phyloP scores from a whole-genome alignment of 1,140 invertebrate genomes.

The Pseudoatta argentina region DNA sequence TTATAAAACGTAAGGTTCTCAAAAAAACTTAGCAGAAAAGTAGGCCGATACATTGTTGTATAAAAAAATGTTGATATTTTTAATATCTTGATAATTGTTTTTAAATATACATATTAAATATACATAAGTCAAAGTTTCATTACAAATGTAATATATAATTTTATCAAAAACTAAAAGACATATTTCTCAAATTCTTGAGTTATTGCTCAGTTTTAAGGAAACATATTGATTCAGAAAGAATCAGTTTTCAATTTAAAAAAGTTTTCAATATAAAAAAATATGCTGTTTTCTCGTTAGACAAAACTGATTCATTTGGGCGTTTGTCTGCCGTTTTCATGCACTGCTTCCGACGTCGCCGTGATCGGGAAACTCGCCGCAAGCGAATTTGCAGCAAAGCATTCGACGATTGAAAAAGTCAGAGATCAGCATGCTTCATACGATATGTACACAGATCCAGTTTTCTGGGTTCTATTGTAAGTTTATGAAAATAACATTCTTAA shows the following conservation, averaged over 20 bases:
- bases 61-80: not conserved
- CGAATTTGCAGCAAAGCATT: constrained; percentile 77
- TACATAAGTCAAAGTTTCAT: not conserved
- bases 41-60: too few species aligned
- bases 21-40: not conserved
- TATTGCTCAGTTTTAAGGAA: not conserved
- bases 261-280: not conserved
- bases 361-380: constrained; percentile 87
- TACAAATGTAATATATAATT: not conserved
- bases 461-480: constrained; percentile 91
- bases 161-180: not conserved
- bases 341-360: constrained; percentile 87
- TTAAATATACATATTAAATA: not conserved
- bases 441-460: constrained; percentile 90
- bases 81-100: not conserved
- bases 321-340: constrained; percentile 91
- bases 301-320: constrained; percentile 89
- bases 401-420: constrained; percentile 86
- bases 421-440: constrained; percentile 90
- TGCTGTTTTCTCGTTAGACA: constrained; percentile 69
- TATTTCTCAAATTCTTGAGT: not conserved
- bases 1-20: not conserved
- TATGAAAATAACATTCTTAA: not conserved
- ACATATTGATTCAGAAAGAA: not conserved
- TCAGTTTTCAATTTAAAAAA: constrained; percentile 21